Evolutionary conservation across 2,113 vertebrate genomes (phyloP), one percentile per base, ranked within the genome.

Genomic region (Lepisosteus oculatus): DNA sequence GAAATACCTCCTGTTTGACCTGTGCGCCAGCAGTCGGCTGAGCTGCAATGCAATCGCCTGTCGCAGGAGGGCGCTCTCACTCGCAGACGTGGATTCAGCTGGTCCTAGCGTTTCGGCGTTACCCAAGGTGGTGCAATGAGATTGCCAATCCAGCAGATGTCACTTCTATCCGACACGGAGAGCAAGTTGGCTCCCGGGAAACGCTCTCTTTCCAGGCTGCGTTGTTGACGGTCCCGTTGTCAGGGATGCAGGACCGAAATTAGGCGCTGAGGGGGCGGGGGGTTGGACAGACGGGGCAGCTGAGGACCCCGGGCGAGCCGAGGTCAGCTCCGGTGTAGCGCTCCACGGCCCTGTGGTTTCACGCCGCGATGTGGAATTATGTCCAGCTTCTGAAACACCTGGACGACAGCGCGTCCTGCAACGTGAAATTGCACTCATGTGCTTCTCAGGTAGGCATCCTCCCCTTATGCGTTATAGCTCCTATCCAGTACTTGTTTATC

Each of bases 131-230:
- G 29, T 65, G 73, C n/a, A 65, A 57, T 74, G 47, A 62, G n/a
- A 43, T 64, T 56, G 14, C 55, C 12, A 41, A 14, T 65, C 68
- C 67, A 70, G 61, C 67, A 74, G 73, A 56, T 41, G 67, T 8
- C 71, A 68, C 64, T 6, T 3, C 43, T 12, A 55, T n/a, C 41
- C 42, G n/a, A 43, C 7, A 5, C 44, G 54, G 17, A 43, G 54
- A 66, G n/a, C 15, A 66, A 7, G 14, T n/a, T 3, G 0, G 17
- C 9, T 64, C 44, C 44, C 47, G 43, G 55, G 54, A 72, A 12
- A 4, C 56, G 29, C 15, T 12, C n/a, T 61, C 55, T 45, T 29
- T 45, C 43, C 64, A 15, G 11, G 55, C 43, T 42, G 11, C 5
- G 71, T 61, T 61, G 64, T 57, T 72, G 54, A 65, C 51, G 12